These are phyloP conservation scores for Chinchilla lanigera DNA, from an alignment of 2,113 vertebrate species.

Conservation along the genomic window DNA sequence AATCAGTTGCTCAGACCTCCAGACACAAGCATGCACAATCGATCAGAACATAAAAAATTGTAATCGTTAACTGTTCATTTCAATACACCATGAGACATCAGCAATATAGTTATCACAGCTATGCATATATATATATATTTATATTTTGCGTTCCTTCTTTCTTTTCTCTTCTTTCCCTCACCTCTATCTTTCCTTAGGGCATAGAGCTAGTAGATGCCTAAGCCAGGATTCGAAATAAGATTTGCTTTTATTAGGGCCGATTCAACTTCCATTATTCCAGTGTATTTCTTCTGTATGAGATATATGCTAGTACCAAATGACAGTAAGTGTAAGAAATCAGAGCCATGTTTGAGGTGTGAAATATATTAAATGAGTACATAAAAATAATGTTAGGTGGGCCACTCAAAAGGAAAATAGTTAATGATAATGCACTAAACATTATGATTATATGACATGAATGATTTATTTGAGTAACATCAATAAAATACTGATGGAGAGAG, in stretches of 20 bases:
- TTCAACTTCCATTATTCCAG: background rate
- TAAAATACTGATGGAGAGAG: constrained; percentile 68
- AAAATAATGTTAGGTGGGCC: background rate
- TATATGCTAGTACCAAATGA: background rate
- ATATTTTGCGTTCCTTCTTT: too few species aligned
- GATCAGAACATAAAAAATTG: too few species aligned
- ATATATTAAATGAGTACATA: background rate
- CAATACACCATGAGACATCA: too few species aligned
- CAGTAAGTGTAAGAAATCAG: background rate
- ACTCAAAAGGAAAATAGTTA: background rate
- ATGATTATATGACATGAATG: constrained; percentile 38
- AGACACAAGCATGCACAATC: too few species aligned
- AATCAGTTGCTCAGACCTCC: too few species aligned
- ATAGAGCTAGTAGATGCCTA: background rate
- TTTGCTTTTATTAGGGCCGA: background rate
- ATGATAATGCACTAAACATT: constrained; percentile 34
- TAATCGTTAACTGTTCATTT: too few species aligned
- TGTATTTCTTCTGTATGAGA: background rate
- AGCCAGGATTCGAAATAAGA: background rate
- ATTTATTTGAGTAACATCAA: constrained; percentile 49
- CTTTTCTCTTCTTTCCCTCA: too few species aligned
- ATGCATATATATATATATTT: too few species aligned
- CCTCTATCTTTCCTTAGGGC: background rate
- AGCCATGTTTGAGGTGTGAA: background rate
- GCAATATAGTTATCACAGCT: too few species aligned